These are phyloP conservation scores for Electrona antarctica DNA, from an alignment of 2,113 vertebrate genomes.

Conservation along the genomic window DNA sequence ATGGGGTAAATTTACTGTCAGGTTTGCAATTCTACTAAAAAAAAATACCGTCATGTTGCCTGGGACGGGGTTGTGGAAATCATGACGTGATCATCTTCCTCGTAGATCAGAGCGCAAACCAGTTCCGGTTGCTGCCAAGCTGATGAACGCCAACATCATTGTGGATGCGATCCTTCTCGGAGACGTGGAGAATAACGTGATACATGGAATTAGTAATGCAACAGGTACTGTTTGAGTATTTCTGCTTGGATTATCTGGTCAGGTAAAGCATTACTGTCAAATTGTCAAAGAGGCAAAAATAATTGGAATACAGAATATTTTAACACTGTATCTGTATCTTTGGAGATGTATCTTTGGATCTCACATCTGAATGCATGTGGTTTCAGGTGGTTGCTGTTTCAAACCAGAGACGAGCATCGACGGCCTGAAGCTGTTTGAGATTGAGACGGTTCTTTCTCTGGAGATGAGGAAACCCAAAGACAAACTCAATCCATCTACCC, in stretches of 20 bases:
- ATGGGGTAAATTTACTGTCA: conserved; percentile 9
- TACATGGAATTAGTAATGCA: too few species aligned
- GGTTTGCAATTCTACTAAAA: too few species aligned
- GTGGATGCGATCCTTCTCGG: conserved; percentile 67
- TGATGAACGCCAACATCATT: conserved; percentile 45
- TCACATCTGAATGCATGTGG: not conserved
- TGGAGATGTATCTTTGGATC: too few species aligned
- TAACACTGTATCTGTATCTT: too few species aligned
- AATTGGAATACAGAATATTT: too few species aligned
- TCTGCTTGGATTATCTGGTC: too few species aligned
- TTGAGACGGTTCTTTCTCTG: conserved; percentile 71
- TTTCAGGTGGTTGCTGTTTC: conserved; percentile 72
- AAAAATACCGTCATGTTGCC: too few species aligned
- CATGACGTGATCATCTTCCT: not conserved
- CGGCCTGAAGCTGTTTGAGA: conserved; percentile 70
- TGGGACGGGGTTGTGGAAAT: too few species aligned
- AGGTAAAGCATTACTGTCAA: too few species aligned
- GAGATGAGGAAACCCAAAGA: conserved; percentile 59
- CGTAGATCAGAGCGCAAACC: conserved; percentile 54
- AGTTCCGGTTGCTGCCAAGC: conserved; percentile 37
- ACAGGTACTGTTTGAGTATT: too few species aligned
- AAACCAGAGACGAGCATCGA: conserved; percentile 64
- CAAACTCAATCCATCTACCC: conserved; percentile 37
- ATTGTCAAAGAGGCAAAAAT: too few species aligned
- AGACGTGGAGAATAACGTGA: too few species aligned